phyloP scores from a whole-genome alignment of 2,797 vertebrate genomes.

The Chelonia mydas region DNA sequence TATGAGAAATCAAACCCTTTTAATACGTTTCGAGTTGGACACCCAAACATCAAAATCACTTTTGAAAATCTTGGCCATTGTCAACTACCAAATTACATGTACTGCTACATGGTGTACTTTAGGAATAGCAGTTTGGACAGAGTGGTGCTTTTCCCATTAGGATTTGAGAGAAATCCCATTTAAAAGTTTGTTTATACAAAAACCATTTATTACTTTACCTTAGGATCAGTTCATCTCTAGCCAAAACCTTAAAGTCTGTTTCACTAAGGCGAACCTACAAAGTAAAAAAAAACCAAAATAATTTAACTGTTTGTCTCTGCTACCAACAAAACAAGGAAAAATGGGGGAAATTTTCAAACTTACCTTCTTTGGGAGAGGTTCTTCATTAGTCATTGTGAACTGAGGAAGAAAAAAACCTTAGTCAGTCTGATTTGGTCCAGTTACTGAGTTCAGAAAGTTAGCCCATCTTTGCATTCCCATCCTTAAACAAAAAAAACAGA shows the following conservation, averaged over 20 bases:
- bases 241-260: slow-evolving; percentile 97
- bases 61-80: not conserved
- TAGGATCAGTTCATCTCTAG: slow-evolving; percentile 94
- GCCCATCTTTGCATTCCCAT: not conserved
- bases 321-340: not conserved
- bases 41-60: not conserved
- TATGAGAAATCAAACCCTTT: not conserved
- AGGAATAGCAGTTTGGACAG: not conserved
- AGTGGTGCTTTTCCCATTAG: not conserved
- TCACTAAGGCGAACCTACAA: slow-evolving; percentile 96
- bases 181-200: not conserved
- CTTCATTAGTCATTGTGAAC: slow-evolving; percentile 98
- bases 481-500: not conserved
- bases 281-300: slow-evolving; percentile 5
- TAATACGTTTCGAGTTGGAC: not conserved
- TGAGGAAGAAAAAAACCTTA: slow-evolving; percentile 58
- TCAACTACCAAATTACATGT: not conserved
- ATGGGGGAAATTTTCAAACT: slow-evolving; percentile 47
- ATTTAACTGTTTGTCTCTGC: slow-evolving; percentile 8
- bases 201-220: slow-evolving; percentile 86
- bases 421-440: not conserved
- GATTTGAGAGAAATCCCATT: not conserved
- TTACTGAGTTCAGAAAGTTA: not conserved
- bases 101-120: not conserved
- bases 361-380: slow-evolving; percentile 99